Percentiles rank a stretch among this genome's conserved stretches.
Conservation (phyloP, 2,888 invertebrate species). For the Polydrusus cervinus region DNA sequence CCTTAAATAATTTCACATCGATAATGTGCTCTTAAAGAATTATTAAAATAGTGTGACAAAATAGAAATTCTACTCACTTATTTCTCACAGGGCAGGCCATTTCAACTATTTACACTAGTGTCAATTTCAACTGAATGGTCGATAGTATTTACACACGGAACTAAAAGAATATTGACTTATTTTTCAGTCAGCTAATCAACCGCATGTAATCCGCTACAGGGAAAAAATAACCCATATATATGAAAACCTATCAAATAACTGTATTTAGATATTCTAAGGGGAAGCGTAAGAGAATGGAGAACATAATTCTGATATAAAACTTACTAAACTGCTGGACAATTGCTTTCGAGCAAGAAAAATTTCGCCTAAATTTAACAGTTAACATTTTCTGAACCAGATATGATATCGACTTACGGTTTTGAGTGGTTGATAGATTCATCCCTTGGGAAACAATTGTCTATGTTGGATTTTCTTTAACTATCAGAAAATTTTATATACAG, state of each 20-base stretch:
- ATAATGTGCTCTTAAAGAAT: too few species aligned
- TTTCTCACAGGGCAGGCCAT: conserved; percentile 46
- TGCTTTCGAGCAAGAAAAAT: too few species aligned
- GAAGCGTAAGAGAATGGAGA: not conserved
- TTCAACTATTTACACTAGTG: conserved; percentile 10
- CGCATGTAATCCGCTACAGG: conserved; percentile 57
- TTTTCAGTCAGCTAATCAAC: conserved; percentile 50
- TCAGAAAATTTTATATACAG: too few species aligned
- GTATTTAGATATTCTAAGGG: conserved; percentile 37
- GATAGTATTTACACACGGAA: conserved; percentile 34
- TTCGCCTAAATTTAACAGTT: too few species aligned
- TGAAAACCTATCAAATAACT: conserved; percentile 56
- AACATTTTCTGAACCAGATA: too few species aligned
- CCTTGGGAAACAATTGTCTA: too few species aligned
- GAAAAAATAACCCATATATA: conserved; percentile 58
- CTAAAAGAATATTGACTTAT: conserved; percentile 55
- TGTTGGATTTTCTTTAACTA: too few species aligned
- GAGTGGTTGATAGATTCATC: too few species aligned
- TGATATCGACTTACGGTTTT: too few species aligned
- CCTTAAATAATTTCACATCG: too few species aligned
- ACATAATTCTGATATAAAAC: conserved; percentile 1
- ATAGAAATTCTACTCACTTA: conserved; percentile 32
- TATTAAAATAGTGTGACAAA: not conserved
- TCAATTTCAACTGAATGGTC: conserved; percentile 27
- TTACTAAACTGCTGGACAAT: too few species aligned